Evolutionary conservation across 2,113 vertebrate genomes (phyloP), one percentile per base, ranked within the genome.

Genomic region (Megaceryle torquata): DNA sequence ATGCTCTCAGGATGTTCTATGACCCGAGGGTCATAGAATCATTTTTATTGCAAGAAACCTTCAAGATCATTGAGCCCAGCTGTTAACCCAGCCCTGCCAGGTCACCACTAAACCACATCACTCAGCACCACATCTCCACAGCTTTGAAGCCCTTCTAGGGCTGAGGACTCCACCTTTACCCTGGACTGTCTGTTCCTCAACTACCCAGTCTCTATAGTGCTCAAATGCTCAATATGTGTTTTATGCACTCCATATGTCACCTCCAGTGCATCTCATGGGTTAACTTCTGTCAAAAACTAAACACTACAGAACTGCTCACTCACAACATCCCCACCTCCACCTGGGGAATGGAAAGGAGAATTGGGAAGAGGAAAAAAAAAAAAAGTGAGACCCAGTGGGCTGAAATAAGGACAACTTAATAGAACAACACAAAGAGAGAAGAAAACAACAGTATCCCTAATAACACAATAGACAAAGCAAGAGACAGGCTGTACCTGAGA

Each of bases 1-100:
- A 20, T 77, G 51, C 51, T 51, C 15, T 65, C 0, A 0, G 44
- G 28, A 31, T 10, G 26, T n/a, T n/a, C n/a, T n/a, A n/a, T n/a
- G n/a, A n/a, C n/a, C n/a, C n/a, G 39, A 46, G 59, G 16, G 6
- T 24, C 35, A 37, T 25, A 35, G 13, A 61, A 61, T 37, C 59
- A 15, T 25, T 37, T 63, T 37, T 35, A 15, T 37, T 63, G 35
- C 22, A 37, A 37, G 22, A n/a, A 22, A 61, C 22, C n/a, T 61
- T 37, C 16, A 33, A 33, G 31, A 33, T 57, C 56, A 57, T 33
- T 5, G 17, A n/a, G 56, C 20, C 31, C 56, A 57, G n/a, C 56
- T 12, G 7, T n/a, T 33, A 19, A 19, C 31, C 31, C 56, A 57
- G 31, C 31, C 20, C 31, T n/a, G 19, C 33, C 31, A n/a, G 31